Evolutionary conservation across 1,140 invertebrate genomes (phyloP).

Genomic region (Rhizoglyphus robini): DNA sequence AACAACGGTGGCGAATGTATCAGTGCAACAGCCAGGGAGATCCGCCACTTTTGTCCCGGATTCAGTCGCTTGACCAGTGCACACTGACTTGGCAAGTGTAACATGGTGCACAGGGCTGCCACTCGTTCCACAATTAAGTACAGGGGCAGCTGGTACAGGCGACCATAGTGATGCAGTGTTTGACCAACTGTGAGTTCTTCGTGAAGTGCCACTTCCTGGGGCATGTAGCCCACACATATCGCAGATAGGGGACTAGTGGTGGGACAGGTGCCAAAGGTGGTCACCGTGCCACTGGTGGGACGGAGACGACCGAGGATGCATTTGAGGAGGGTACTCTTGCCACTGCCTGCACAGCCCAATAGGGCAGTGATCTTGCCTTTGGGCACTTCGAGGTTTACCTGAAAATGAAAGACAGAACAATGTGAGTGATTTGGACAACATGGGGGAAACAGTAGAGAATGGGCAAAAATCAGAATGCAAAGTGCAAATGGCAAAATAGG

Average conservation of each 20-base stretch:
- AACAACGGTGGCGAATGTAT: slow-evolving; percentile 86
- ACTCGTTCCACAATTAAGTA: slow-evolving; percentile 44
- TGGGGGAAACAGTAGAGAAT: not conserved
- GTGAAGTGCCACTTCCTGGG: slow-evolving; percentile 35
- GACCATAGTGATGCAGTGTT: slow-evolving; percentile 37
- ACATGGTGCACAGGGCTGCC: slow-evolving; percentile 70
- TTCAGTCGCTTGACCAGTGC: slow-evolving; percentile 52
- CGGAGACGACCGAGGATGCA: slow-evolving; percentile 17
- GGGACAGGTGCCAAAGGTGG: slow-evolving; percentile 18
- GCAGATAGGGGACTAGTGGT: slow-evolving; percentile 30
- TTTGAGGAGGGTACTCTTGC: slow-evolving; percentile 23
- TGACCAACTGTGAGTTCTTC: slow-evolving; percentile 34
- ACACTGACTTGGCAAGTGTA: slow-evolving; percentile 57
- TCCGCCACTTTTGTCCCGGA: slow-evolving; percentile 77
- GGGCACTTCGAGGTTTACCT: slow-evolving; percentile 23
- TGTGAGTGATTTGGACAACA: slow-evolving; percentile 3
- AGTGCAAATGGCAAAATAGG: no score
- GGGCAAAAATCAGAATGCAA: no score
- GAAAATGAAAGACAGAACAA: slow-evolving; percentile 17
- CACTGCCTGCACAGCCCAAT: slow-evolving; percentile 18
- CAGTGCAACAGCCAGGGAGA: slow-evolving; percentile 79
- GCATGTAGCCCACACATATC: slow-evolving; percentile 36
- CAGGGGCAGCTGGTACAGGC: slow-evolving; percentile 69
- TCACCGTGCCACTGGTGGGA: slow-evolving; percentile 7
- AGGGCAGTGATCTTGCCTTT: slow-evolving; percentile 24